These are phyloP conservation scores for Drosophila arizonae DNA, from an alignment of 1,140 invertebrate genomes.

Conservation along the genomic window DNA sequence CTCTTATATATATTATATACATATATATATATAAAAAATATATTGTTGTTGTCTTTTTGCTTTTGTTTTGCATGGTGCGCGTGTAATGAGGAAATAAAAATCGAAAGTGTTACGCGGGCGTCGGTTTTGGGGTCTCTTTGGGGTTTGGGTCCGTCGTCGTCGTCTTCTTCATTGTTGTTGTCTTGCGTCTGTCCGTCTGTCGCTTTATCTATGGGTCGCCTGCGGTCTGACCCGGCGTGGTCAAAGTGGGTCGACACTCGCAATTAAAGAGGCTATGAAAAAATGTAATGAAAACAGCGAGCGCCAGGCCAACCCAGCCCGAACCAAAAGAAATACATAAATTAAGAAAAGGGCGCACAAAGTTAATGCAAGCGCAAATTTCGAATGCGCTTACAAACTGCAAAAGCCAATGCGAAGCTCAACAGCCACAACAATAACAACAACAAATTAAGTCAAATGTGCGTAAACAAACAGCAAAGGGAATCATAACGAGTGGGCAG, in stretches of 20 bases:
- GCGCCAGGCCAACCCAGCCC: slow-evolving; percentile 3
- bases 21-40: too few species aligned
- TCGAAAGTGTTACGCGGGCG: slow-evolving; percentile 74
- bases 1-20: neutral
- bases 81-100: slow-evolving; percentile 77
- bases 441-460: slow-evolving; percentile 20
- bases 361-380: slow-evolving; percentile 67
- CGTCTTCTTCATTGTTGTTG: neutral
- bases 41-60: slow-evolving; percentile 35
- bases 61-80: slow-evolving; percentile 35
- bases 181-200: slow-evolving; percentile 5
- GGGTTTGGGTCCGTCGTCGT: slow-evolving; percentile 23
- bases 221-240: slow-evolving; percentile 49
- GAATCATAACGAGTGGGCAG: too few species aligned
- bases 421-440: neutral
- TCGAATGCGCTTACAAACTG: slow-evolving; percentile 38
- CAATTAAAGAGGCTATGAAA: slow-evolving; percentile 74
- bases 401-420: slow-evolving; percentile 37
- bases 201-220: neutral
- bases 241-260: slow-evolving; percentile 67
- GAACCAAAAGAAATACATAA: slow-evolving; percentile 45
- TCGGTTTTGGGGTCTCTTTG: slow-evolving; percentile 55
- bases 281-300: slow-evolving; percentile 45
- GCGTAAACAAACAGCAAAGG: slow-evolving; percentile 28
- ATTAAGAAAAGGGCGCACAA: slow-evolving; percentile 61